Evolutionary conservation across 2,888 invertebrate species (phyloP).

Genomic region (Strigamia crassipes): DNA sequence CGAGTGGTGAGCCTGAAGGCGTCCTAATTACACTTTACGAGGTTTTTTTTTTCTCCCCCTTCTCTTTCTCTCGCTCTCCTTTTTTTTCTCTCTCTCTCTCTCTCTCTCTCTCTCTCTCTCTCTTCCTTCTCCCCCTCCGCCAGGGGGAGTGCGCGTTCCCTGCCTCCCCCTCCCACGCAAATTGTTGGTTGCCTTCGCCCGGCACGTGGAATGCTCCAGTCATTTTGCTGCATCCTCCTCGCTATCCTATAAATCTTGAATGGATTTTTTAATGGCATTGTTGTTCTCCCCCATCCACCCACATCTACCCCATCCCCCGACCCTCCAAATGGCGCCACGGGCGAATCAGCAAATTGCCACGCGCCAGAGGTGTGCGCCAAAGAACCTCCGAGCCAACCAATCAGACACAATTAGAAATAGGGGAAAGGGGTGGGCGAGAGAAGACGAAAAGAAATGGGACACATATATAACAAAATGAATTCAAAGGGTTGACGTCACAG

Average conservation of each 20-base stretch:
- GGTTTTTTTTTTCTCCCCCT: conserved; percentile 25
- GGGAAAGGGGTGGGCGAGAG: conserved; percentile 4
- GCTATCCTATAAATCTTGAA: conserved; percentile 43
- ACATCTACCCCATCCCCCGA: conserved; percentile 17
- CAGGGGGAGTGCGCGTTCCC: conserved; percentile 37
- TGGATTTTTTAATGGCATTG: conserved; percentile 43
- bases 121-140: conserved; percentile 27
- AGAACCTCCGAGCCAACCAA: conserved; percentile 32
- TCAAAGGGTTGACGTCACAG: conserved; percentile 22
- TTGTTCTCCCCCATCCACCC: conserved; percentile 45
- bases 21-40: conserved; percentile 37
- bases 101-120: background rate
- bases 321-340: conserved; percentile 34
- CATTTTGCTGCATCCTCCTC: conserved; percentile 37
- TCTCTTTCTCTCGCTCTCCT: conserved; percentile 27
- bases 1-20: conserved; percentile 37
- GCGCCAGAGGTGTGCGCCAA: conserved; percentile 37
- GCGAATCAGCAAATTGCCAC: conserved; percentile 37
- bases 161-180: conserved; percentile 34
- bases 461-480: background rate
- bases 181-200: conserved; percentile 37
- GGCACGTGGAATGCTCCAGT: conserved; percentile 37
- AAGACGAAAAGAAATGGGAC: background rate
- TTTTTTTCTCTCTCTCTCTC: background rate
- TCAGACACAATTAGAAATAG: conserved; percentile 34